A percentile compares a stretch with the other conserved stretches of the same genome.
Conservation (phyloP, 1,140 invertebrate species). For the Bombus soroeensis region DNA sequence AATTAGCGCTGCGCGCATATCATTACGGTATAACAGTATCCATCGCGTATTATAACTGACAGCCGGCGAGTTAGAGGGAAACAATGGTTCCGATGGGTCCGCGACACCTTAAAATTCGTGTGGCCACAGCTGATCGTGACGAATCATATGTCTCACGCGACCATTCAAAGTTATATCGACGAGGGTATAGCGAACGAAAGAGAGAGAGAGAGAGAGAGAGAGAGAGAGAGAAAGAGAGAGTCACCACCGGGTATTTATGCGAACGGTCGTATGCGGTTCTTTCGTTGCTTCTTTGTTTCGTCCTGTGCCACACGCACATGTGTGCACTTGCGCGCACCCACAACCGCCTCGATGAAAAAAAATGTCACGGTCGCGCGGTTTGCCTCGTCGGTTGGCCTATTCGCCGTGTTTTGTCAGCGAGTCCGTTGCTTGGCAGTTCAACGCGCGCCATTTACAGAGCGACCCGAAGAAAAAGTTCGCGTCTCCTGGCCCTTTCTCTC, state of each 20-base stretch:
- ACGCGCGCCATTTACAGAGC: slow-evolving; percentile 22
- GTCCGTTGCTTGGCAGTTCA: no score
- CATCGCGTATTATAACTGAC: neutral
- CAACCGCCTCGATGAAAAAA: slow-evolving; percentile 46
- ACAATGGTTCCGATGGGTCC: slow-evolving; percentile 11
- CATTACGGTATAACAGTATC: slow-evolving; percentile 47
- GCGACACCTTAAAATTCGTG: slow-evolving; percentile 51
- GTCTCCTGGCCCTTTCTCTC: neutral
- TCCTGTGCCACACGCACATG: slow-evolving; percentile 50
- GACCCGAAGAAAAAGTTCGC: neutral
- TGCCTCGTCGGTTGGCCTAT: no score
- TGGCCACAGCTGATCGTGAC: slow-evolving; percentile 68
- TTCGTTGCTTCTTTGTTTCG: slow-evolving; percentile 70
- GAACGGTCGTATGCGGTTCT: slow-evolving; percentile 55
- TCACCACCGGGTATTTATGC: slow-evolving; percentile 62
- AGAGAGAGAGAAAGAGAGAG: neutral
- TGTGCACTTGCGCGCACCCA: slow-evolving; percentile 47
- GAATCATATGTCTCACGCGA: slow-evolving; percentile 45
- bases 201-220: neutral
- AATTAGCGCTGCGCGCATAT: slow-evolving; percentile 42
- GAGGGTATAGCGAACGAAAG: slow-evolving; percentile 31
- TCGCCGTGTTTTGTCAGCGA: no score
- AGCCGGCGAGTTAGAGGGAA: slow-evolving; percentile 37
- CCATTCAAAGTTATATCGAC: slow-evolving; percentile 50
- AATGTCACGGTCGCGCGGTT: slow-evolving; percentile 10